A percentile compares a stretch with the other conserved stretches of the same genome.
Evolutionary conservation across 1,140 invertebrate species (phyloP).

Genomic region (Microvelia longipes): DNA sequence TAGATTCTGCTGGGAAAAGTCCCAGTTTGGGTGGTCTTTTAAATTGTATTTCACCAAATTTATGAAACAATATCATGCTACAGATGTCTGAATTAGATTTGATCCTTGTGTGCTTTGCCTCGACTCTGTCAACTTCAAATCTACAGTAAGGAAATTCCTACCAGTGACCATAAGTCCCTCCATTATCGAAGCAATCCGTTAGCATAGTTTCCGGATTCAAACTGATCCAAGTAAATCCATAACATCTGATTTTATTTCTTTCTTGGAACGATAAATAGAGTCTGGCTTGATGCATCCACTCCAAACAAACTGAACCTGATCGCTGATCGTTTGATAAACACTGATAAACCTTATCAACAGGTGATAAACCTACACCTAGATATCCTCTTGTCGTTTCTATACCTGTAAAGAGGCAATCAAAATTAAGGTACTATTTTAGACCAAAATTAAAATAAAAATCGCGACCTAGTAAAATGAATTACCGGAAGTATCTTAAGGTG

Average conservation of each 20-base stretch:
- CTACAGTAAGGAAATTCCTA: no score
- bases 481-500: slow-evolving; percentile 1
- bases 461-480: no score
- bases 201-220: slow-evolving; percentile 42
- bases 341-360: slow-evolving; percentile 45
- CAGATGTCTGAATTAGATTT: no score
- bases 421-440: not conserved
- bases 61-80: no score
- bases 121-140: no score
- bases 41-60: no score
- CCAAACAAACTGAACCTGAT: slow-evolving; percentile 44
- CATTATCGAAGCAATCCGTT: slow-evolving; percentile 58
- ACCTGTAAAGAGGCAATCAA: slow-evolving; percentile 5
- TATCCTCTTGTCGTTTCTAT: slow-evolving; percentile 52
- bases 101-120: no score
- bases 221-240: slow-evolving; percentile 66
- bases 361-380: slow-evolving; percentile 41
- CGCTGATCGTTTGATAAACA: slow-evolving; percentile 47
- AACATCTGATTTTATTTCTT: slow-evolving; percentile 40
- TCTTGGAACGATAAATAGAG: slow-evolving; percentile 50
- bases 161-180: slow-evolving; percentile 25
- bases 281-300: slow-evolving; percentile 59
- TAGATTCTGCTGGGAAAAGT: no score
- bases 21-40: no score
- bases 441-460: no score